Conservation (phyloP, 2,797 vertebrate genomes). For the Onychomys arenicola region DNA sequence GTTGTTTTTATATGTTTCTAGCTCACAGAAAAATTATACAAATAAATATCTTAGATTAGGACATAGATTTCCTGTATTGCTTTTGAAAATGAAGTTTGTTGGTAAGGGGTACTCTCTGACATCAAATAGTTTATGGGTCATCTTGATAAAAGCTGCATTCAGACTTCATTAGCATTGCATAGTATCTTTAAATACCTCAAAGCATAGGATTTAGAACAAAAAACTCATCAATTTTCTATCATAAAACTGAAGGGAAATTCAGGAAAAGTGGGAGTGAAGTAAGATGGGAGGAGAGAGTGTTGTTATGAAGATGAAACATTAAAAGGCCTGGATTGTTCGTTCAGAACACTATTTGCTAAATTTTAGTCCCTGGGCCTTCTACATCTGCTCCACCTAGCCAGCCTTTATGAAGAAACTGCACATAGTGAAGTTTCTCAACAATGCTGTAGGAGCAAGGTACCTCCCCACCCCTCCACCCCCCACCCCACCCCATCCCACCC, state of each 20-base stretch:
- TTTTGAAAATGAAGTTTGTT: not conserved
- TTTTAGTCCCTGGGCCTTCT: not conserved
- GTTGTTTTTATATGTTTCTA: conserved; percentile 71
- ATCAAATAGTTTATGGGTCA: not conserved
- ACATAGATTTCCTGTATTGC: not conserved
- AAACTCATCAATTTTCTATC: not conserved
- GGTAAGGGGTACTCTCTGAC: not conserved
- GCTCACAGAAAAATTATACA: not conserved
- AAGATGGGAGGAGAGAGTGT: not conserved
- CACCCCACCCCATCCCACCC: too few relatives aligned
- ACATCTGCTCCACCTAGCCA: not conserved
- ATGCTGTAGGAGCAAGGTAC: too few relatives aligned
- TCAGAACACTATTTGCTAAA: not conserved
- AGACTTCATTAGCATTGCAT: not conserved
- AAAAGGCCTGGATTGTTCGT: not conserved
- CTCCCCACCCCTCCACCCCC: not conserved
- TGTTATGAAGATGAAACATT: not conserved
- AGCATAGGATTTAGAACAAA: not conserved
- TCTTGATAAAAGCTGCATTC: not conserved
- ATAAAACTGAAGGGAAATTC: not conserved
- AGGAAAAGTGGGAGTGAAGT: not conserved
- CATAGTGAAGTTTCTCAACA: not conserved
- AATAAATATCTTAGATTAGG: not conserved
- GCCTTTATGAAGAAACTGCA: not conserved
- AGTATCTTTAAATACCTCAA: conserved; percentile 23